Conservation (phyloP, 2,113 vertebrate genomes). For the Cebidichthys violaceus region DNA sequence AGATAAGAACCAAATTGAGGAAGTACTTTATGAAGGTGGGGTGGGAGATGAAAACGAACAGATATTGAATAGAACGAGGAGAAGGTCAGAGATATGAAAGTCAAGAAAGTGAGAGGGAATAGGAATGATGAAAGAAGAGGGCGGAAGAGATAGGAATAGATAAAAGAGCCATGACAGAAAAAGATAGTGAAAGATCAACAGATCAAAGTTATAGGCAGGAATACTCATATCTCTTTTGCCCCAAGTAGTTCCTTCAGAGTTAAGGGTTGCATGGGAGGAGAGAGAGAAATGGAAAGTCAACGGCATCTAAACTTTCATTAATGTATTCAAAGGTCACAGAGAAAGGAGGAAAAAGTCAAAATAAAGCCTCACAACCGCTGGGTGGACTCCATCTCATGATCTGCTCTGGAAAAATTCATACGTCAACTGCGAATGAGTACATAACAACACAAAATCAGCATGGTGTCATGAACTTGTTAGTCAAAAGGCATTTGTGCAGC, state of each 20-base stretch:
- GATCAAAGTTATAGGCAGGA: constrained; percentile 21
- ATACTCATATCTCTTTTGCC: neutral
- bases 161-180: constrained; percentile 33
- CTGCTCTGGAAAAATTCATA: constrained; percentile 13
- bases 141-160: neutral
- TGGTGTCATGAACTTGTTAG: constrained; percentile 8
- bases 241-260: neutral
- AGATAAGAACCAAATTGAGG: constrained; percentile 38
- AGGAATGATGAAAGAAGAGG: neutral
- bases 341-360: neutral
- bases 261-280: neutral
- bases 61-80: constrained; percentile 12
- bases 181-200: neutral
- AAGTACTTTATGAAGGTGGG: constrained; percentile 5
- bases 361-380: constrained; percentile 12
- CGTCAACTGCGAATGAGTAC: neutral
- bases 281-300: constrained; percentile 23
- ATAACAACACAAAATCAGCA: constrained; percentile 9
- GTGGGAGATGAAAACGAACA: constrained; percentile 27
- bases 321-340: constrained; percentile 14
- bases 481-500: neutral
- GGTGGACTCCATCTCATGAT: constrained; percentile 1
- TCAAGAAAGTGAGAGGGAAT: neutral
- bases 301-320: constrained; percentile 15
- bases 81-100: constrained; percentile 28